Conservation (phyloP, 1,140 invertebrate genomes). For the Philotrypesis tridentata region DNA sequence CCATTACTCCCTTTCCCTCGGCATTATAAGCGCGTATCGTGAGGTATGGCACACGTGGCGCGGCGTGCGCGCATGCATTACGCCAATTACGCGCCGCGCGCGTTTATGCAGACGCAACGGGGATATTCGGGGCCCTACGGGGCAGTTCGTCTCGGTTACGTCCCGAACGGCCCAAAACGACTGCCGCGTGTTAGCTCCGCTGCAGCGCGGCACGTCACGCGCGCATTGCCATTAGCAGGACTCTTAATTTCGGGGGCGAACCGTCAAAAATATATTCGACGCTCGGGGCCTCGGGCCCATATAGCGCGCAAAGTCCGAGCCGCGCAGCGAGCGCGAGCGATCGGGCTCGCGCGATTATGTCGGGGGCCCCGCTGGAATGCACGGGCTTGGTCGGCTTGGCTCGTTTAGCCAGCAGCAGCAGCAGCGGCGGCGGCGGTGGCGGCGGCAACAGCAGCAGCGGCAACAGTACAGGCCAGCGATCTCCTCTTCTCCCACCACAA, state of each 20-base stretch:
- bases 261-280: slow-evolving; percentile 18
- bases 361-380: slow-evolving; percentile 37
- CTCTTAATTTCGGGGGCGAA: background rate
- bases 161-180: background rate
- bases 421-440: background rate
- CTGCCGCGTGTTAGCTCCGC: background rate
- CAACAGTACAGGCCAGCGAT: background rate
- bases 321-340: background rate
- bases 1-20: background rate
- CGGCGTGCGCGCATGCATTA: background rate
- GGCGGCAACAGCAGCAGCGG: background rate
- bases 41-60: slow-evolving; percentile 10
- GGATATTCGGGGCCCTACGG: background rate
- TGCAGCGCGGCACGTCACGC: background rate
- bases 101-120: background rate
- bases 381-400: slow-evolving; percentile 36
- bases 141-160: too few species aligned
- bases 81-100: too few species aligned
- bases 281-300: background rate
- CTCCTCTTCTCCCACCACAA: background rate
- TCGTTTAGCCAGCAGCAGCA: slow-evolving; percentile 34
- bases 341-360: slow-evolving; percentile 25
- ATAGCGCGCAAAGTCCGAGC: background rate
- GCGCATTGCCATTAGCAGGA: background rate
- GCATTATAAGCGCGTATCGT: too few species aligned